Conservation (phyloP, 2,797 vertebrate genomes). For the Pseudomugil tenellus region DNA sequence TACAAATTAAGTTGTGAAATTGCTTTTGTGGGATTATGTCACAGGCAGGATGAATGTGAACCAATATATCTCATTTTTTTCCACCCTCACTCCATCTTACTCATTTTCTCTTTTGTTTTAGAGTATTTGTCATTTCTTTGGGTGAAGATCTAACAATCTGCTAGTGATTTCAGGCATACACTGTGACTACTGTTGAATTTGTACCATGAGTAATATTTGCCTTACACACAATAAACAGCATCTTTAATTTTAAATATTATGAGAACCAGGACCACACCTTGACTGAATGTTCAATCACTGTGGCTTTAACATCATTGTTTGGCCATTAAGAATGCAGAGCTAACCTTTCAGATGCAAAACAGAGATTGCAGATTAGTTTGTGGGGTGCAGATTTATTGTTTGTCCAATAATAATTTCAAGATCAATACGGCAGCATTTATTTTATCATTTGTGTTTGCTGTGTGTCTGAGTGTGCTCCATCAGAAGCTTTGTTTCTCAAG, state of each 20-base stretch:
- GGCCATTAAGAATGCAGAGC: conserved; percentile 43
- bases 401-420: conserved; percentile 21
- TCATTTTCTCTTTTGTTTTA: conserved; percentile 41
- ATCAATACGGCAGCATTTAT: conserved; percentile 18
- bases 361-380: conserved; percentile 35
- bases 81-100: conserved; percentile 7
- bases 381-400: conserved; percentile 31
- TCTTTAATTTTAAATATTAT: conserved; percentile 48
- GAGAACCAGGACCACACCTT: conserved; percentile 43
- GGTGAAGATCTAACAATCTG: conserved; percentile 31
- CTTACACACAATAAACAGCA: conserved; percentile 36
- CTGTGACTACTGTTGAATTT: conserved; percentile 56
- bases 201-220: conserved; percentile 29
- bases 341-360: conserved; percentile 45
- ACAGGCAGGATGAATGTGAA: conserved; percentile 60
- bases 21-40: conserved; percentile 79
- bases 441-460: conserved; percentile 24
- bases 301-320: conserved; percentile 42
- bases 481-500: not conserved
- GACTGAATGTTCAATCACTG: conserved; percentile 41
- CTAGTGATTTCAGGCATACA: conserved; percentile 19
- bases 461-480: not conserved
- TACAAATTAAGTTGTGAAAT: conserved; percentile 81
- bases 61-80: conserved; percentile 29
- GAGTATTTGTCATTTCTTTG: conserved; percentile 35